Evolutionary conservation across 2,888 invertebrate genomes (phyloP).

Genomic region (Eupithecia centaureata): DNA sequence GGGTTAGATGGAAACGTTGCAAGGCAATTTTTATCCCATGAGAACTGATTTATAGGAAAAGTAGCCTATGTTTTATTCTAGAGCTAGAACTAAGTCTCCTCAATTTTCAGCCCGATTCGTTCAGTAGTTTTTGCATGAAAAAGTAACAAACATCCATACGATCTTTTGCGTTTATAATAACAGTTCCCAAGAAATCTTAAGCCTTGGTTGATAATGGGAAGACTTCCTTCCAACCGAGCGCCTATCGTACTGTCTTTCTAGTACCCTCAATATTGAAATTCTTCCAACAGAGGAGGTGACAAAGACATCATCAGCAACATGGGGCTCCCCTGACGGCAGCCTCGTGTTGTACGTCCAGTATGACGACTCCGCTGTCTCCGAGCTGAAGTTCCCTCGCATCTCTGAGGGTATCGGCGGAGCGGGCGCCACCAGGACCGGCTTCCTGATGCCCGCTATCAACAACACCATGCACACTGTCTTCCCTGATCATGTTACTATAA

Average conservation of each 20-base stretch:
- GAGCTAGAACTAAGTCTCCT: no score
- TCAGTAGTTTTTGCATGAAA: no score
- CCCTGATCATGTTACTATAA: constrained; percentile 90
- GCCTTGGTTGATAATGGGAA: no score
- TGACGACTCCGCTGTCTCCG: constrained; percentile 91
- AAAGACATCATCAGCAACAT: constrained; percentile 91
- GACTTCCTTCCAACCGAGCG: background rate
- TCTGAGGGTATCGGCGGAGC: constrained; percentile 87
- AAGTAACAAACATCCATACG: no score
- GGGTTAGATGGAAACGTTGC: no score
- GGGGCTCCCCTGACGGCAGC: constrained; percentile 93
- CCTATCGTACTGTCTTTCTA: no score
- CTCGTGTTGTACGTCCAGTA: constrained; percentile 93
- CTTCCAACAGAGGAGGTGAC: constrained; percentile 91
- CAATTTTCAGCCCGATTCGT: no score
- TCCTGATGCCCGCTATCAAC: constrained; percentile 70
- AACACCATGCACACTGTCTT: constrained; percentile 85
- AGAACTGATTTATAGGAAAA: no score
- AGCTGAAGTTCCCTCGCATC: constrained; percentile 92
- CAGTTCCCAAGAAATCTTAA: no score
- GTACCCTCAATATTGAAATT: background rate
- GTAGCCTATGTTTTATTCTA: no score
- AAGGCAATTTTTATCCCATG: no score
- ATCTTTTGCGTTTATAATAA: no score
- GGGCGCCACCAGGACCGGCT: constrained; percentile 82